phyloP scores from a whole-genome alignment of 2,888 invertebrate genomes.

The Ennomos quercinarius region DNA sequence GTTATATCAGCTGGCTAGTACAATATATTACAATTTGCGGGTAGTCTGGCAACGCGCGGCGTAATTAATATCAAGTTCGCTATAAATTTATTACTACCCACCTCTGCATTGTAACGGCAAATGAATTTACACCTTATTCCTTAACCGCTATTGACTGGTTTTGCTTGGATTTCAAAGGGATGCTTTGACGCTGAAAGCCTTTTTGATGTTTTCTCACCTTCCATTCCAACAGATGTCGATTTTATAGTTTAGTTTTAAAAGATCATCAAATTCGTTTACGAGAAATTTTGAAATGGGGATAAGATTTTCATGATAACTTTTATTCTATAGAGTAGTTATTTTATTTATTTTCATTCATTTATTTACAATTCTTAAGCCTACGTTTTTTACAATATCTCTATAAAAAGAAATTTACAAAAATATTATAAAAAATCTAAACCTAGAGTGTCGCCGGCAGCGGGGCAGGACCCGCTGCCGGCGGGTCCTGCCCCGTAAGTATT shows the following conservation, averaged over 20 bases:
- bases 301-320: no score
- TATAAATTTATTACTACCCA: slow-evolving; percentile 45
- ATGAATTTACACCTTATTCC: slow-evolving; percentile 26
- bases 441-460: no score
- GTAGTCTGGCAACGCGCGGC: slow-evolving; percentile 57
- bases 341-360: no score
- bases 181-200: slow-evolving; percentile 15
- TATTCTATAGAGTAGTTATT: no score
- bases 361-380: no score
- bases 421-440: no score
- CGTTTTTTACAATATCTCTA: no score
- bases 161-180: slow-evolving; percentile 6
- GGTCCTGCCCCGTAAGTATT: no score
- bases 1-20: slow-evolving; percentile 47
- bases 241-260: slow-evolving; percentile 1
- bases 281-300: no score
- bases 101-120: slow-evolving; percentile 14
- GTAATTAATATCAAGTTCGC: slow-evolving; percentile 82
- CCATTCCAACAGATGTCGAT: slow-evolving; percentile 16
- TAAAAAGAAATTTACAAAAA: no score
- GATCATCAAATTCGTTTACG: no score
- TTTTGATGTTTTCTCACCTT: slow-evolving; percentile 24
- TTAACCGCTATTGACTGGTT: slow-evolving; percentile 8
- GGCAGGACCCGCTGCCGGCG: no score
- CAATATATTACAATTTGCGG: slow-evolving; percentile 72